These are phyloP conservation scores for Semotilus atromaculatus DNA, from an alignment of 2,797 vertebrate species.

Conservation along the genomic window DNA sequence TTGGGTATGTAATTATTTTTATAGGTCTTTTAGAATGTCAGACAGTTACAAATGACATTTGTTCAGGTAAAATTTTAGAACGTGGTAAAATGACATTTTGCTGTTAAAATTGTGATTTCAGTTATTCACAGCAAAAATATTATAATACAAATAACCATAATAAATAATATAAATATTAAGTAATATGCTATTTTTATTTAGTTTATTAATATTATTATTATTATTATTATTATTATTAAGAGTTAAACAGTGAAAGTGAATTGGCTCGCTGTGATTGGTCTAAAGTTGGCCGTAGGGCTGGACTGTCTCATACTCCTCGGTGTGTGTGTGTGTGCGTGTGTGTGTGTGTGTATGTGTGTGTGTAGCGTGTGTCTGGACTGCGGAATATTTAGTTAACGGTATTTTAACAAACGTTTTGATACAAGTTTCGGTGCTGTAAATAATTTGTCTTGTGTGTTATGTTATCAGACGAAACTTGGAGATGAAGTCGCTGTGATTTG, in stretches of 20 bases:
- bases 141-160: too few relatives aligned
- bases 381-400: slow-evolving; percentile 47
- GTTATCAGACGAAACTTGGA: not conserved
- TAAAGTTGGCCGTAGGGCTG: slow-evolving; percentile 52
- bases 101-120: not conserved
- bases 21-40: not conserved
- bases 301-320: slow-evolving; percentile 16
- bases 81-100: not conserved
- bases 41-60: not conserved
- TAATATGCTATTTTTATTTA: too few relatives aligned
- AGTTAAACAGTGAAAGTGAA: slow-evolving; percentile 6
- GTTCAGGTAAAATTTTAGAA: not conserved
- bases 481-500: not conserved
- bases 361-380: slow-evolving; percentile 18
- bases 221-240: slow-evolving; percentile 1
- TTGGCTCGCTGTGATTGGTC: slow-evolving; percentile 54
- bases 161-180: too few relatives aligned
- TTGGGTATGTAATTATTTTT: not conserved
- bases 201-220: too few relatives aligned
- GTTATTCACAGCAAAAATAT: not conserved
- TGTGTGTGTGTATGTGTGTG: slow-evolving; percentile 7
- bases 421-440: not conserved
- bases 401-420: not conserved
- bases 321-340: slow-evolving; percentile 25
- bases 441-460: too few relatives aligned